Evolutionary conservation across 2,888 invertebrate genomes (phyloP), one percentile per base, ranked within the genome.

Genomic region (Pachydiplax longipennis): DNA sequence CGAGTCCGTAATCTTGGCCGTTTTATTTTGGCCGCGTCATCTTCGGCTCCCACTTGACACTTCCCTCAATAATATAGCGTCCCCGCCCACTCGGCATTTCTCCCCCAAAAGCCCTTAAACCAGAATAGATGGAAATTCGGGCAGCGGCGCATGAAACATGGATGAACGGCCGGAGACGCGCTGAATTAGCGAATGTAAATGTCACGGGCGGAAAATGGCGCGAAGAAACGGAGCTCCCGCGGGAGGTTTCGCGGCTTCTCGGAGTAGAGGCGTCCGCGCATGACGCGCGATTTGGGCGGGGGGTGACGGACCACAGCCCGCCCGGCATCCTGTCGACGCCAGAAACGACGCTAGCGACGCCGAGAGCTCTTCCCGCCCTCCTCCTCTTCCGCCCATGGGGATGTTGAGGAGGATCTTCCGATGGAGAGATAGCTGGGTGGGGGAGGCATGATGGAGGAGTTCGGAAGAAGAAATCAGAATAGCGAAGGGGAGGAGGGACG

Each of bases 281-380:
- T 87, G 87, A 87, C 87, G 53, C 35, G 53, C 35, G 58, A 83
- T 83, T 35, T 6, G 35, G 35, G 40, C 12, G 35, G 35, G 61
- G 35, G 61, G 61, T 81, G 81, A 91, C 90, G 90, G 93, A 92
- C 93, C 93, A 92, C 73, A 91, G 91, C 53, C 91, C 91, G 40
- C 91, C 87, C 80, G 87, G 91, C 31, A 91, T 91, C 90, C 83
- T 91, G 44, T 91, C 91, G 87, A 91, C 91, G 44, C 81, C 90
- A n/a, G 91, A 83, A 48, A 91, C 91, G 73, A 91, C 92, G 90
- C 91, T 91, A 80, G 91, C 91, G 61, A 90, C 83, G 37, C 91
- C 92, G 13, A 90, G 91, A 58, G 90, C 91, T 90, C 91, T 92
- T 91, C 91, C 90, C 90, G 80, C 91, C 87, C 65, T 61, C 65